Evolutionary conservation across 2,888 invertebrate species (phyloP), one percentile per base, ranked within the genome.

Genomic region (Lochmaea capreae): DNA sequence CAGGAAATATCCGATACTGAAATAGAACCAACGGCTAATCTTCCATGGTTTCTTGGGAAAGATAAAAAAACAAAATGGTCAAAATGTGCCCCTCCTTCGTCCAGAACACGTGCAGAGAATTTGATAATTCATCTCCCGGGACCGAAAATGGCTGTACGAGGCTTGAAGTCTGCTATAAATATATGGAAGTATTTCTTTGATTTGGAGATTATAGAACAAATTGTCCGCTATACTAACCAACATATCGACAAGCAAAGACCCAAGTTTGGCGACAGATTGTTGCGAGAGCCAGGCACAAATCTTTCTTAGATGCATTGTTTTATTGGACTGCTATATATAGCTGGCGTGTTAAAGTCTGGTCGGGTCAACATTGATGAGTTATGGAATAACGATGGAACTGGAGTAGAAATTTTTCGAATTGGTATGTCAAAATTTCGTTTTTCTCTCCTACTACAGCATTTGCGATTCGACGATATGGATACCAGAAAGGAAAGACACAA

Each of bases 401-500:
- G 65, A 63, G 65, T 70, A 43, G 71, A 67, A 54, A 5, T 54
- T 5, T 69, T 69, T 52, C 52, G 16, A 10, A 42, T 74, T 18
- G 59, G 66, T 18, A 71, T 74, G 74, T 59, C 66, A 16, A 54
- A 42, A 49, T 54, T 26, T 46, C 43, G 66, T 14, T 74, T 74
- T 66, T 12, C 18, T 10, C 66, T 73, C 54, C 69, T 74, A 16
- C 65, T 74, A 1, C 67, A 49, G n/a, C 59, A 68, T 58, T 63
- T 77, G 52, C 65, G 74, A 66, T 76, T 74, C 72, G 74, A 77
- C 71, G 71, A 77, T 63, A 62, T 67, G 14, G 58, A 65, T 52
- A 67, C 73, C 16, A 67, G 76, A 11, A 59, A 12, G 16, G 73
- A 77, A 46, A 26, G 73, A 61, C 26, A 58, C 12, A 9, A 71